Evolutionary conservation across 2,113 vertebrate genomes (phyloP).

Genomic region (Anguilla rostrata): DNA sequence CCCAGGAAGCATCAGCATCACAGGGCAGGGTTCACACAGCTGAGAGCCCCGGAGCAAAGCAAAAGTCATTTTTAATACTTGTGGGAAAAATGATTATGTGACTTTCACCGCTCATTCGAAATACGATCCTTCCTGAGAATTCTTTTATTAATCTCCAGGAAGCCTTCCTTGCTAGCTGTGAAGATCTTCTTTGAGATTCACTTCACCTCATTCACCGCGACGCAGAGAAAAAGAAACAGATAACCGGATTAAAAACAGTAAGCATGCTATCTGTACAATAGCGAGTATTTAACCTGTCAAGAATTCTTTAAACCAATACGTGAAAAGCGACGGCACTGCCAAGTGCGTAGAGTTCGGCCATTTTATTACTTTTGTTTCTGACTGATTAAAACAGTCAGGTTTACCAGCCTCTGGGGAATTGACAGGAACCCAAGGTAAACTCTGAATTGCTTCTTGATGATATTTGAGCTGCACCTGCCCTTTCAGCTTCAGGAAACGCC

Average conservation of each 20-base stretch:
- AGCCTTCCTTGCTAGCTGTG: not conserved
- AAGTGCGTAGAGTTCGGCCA: not conserved
- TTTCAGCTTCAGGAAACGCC: not conserved
- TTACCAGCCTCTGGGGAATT: not conserved
- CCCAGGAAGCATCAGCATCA: not conserved
- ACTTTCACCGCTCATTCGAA: not conserved
- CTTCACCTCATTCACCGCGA: not conserved
- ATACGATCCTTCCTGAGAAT: not conserved
- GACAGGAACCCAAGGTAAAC: not conserved
- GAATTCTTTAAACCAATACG: not conserved
- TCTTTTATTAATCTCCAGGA: not conserved
- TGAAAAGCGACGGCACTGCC: not conserved
- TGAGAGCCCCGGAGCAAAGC: not conserved
- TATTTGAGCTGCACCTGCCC: not conserved
- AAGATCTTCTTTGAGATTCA: not conserved
- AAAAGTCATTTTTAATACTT: not conserved
- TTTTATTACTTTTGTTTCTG: not conserved
- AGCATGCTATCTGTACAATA: no score
- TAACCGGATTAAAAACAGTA: no score
- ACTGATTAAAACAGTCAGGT: not conserved
- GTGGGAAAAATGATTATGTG: slow-evolving; percentile 5
- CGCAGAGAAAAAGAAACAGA: not conserved
- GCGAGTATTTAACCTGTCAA: not conserved
- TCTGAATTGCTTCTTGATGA: not conserved
- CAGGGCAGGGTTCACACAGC: not conserved